Evolutionary conservation across 2,113 vertebrate genomes (phyloP).

Genomic region (Emberiza fucata): DNA sequence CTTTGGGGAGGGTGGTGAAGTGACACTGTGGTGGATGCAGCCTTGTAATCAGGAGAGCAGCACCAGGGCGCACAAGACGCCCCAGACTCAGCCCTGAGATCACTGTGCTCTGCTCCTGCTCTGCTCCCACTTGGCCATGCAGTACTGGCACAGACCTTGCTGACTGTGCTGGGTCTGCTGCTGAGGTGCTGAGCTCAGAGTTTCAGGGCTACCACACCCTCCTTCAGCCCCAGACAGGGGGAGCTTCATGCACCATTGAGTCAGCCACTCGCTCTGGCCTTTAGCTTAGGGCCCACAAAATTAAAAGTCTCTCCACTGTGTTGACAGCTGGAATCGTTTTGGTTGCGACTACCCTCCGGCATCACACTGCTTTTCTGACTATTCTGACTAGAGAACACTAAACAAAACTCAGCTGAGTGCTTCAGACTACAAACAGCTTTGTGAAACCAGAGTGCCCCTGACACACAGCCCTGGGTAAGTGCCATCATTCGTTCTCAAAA

Average conservation of each 20-base stretch:
- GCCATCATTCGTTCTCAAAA: neutral
- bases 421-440: neutral
- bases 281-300: neutral
- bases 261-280: neutral
- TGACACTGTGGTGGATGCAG: neutral
- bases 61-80: neutral
- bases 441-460: neutral
- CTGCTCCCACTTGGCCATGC: rapidly evolving
- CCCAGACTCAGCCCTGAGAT: neutral
- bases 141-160: rapidly evolving
- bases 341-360: neutral
- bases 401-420: neutral
- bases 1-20: neutral
- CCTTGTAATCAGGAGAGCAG: neutral
- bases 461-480: neutral
- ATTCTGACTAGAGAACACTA: neutral
- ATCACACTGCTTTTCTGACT: neutral
- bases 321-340: conserved; percentile 22
- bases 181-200: neutral
- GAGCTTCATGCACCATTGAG: neutral
- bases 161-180: rapidly evolving
- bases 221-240: neutral
- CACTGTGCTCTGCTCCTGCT: neutral
- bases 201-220: neutral
- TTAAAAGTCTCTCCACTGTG: conserved; percentile 9